phyloP scores from a whole-genome alignment of 2,797 vertebrate species.

The Rallus crepitans region DNA sequence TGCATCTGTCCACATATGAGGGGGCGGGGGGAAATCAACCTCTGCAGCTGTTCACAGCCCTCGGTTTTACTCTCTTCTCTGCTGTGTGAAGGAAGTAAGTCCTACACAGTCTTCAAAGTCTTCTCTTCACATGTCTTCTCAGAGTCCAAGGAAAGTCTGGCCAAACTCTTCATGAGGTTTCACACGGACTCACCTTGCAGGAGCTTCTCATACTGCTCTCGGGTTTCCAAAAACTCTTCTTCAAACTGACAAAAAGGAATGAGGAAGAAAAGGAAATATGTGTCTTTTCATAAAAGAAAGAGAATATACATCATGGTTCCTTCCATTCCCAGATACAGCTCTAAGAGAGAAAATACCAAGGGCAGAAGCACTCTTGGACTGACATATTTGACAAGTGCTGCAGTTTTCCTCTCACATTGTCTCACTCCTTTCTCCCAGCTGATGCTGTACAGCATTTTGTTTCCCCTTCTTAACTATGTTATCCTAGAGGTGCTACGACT shows the following conservation, averaged over 20 bases:
- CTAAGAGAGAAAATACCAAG: not conserved
- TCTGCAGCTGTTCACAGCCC: not conserved
- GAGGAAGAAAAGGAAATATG: not conserved
- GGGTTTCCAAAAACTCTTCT: slow-evolving; percentile 82
- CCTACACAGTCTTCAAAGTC: not conserved
- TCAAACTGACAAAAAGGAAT: slow-evolving; percentile 83
- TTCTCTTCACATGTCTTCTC: not conserved
- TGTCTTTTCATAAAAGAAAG: not conserved
- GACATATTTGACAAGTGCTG: not conserved
- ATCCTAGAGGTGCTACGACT: too few relatives aligned
- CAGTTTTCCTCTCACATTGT: not conserved
- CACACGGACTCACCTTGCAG: slow-evolving; percentile 75
- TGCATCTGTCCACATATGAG: not conserved
- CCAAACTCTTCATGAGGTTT: not conserved
- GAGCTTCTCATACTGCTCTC: slow-evolving; percentile 83
- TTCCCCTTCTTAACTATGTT: too few relatives aligned
- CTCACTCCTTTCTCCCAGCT: too few relatives aligned
- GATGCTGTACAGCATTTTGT: too few relatives aligned
- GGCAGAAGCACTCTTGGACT: not conserved
- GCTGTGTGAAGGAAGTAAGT: not conserved
- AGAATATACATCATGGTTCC: not conserved
- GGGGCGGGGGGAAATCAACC: not conserved
- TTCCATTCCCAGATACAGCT: not conserved
- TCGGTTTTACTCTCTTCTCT: not conserved
- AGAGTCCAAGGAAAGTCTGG: not conserved